A percentile compares a stretch with the other conserved stretches of the same genome.
These are phyloP conservation scores for Melanostigma gelatinosum DNA, from an alignment of 2,113 vertebrate genomes.

Conservation along the genomic window DNA sequence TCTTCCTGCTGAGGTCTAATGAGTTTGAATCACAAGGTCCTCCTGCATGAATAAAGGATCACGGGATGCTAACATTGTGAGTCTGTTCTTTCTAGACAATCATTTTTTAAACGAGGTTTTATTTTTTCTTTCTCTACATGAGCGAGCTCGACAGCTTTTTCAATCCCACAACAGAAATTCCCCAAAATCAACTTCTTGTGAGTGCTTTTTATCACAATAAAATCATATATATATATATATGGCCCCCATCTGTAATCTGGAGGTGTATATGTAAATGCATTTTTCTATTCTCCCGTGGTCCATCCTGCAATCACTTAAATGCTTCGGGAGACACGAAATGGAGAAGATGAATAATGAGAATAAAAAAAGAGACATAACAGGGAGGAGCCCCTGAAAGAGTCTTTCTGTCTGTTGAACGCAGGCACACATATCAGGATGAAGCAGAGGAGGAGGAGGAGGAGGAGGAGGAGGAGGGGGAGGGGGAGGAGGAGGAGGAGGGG, in stretches of 20 bases:
- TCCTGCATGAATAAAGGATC: too few species aligned
- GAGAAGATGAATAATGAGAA: neutral
- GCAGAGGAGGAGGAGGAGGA: neutral
- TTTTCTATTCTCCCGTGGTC: neutral
- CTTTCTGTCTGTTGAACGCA: neutral
- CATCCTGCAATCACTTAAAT: neutral
- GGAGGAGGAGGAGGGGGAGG: neutral
- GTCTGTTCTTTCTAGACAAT: too few species aligned
- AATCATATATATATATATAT: too few species aligned
- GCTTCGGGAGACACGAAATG: neutral
- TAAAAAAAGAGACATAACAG: neutral
- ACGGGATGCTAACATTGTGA: too few species aligned
- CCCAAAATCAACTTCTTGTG: too few species aligned
- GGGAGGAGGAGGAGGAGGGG: neutral
- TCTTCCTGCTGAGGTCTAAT: neutral
- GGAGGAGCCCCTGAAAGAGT: conserved; percentile 13
- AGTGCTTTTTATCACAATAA: too few species aligned
- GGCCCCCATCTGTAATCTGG: too few species aligned
- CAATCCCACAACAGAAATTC: too few species aligned
- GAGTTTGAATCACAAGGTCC: neutral
- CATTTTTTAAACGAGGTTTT: too few species aligned
- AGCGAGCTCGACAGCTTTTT: too few species aligned
- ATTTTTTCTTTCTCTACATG: too few species aligned
- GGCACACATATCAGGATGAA: conserved; percentile 2
- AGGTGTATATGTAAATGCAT: neutral